phyloP scores from a whole-genome alignment of 92 coral and sea anemone genomes.

The Phenganax subtilis region DNA sequence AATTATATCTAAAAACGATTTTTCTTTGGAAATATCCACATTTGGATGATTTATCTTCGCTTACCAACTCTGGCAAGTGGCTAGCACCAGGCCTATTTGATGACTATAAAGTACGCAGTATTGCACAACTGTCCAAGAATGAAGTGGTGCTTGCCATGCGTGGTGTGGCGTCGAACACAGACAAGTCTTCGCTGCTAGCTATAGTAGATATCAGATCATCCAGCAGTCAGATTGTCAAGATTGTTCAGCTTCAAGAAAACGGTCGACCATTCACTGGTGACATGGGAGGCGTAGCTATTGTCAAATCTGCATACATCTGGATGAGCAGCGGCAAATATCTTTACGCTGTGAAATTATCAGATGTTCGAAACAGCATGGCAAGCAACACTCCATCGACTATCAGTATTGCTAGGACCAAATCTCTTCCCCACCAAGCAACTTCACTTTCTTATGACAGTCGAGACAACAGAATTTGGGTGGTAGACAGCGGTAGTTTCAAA shows the following conservation, averaged over 20 bases:
- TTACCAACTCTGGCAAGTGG: constrained; percentile 75
- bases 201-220: constrained; percentile 55
- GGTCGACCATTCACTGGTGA: constrained; percentile 52
- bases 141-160: constrained; percentile 80
- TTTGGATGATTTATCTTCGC: constrained; percentile 85
- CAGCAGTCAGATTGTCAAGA: constrained; percentile 59
- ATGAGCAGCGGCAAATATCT: constrained; percentile 63
- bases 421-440: constrained; percentile 60
- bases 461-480: constrained; percentile 73
- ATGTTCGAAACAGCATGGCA: constrained; percentile 56
- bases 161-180: constrained; percentile 74
- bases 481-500: constrained; percentile 57
- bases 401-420: constrained; percentile 44
- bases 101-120: constrained; percentile 77
- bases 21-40: constrained; percentile 89
- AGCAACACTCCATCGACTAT: constrained; percentile 58
- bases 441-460: constrained; percentile 77
- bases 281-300: constrained; percentile 80
- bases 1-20: constrained; percentile 62
- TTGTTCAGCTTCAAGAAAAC: constrained; percentile 63
- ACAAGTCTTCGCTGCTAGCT: constrained; percentile 73
- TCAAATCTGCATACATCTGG: constrained; percentile 64
- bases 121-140: constrained; percentile 57
- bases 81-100: constrained; percentile 89
- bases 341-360: constrained; percentile 54